Evolutionary conservation across 2,113 vertebrate species (phyloP).

Genomic region (Caretta caretta): DNA sequence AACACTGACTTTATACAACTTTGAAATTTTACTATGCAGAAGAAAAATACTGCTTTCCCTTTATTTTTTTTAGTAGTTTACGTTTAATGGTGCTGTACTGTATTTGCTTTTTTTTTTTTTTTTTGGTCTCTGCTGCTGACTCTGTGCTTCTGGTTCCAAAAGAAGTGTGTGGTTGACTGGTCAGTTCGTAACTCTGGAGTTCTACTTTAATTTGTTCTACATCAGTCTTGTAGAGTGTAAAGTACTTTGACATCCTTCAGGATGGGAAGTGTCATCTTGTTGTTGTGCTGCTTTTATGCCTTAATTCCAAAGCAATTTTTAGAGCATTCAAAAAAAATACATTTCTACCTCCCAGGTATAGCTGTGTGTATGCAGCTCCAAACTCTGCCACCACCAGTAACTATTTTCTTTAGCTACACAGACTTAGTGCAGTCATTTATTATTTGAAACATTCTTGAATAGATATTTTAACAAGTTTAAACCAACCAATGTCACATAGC

Average conservation of each 20-base stretch:
- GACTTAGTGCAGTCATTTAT: not conserved
- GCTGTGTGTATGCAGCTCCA: not conserved
- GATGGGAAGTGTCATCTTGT: not conserved
- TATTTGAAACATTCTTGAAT: not conserved
- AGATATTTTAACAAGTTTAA: conserved; percentile 36
- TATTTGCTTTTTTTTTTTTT: too few species aligned
- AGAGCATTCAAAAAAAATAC: not conserved
- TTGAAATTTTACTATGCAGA: too few species aligned
- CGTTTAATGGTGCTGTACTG: too few species aligned
- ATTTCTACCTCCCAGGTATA: not conserved
- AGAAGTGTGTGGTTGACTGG: not conserved
- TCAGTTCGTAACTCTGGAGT: not conserved
- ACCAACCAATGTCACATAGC: not conserved
- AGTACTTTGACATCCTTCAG: not conserved
- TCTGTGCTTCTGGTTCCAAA: too few species aligned
- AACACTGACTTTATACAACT: too few species aligned
- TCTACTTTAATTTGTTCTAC: not conserved
- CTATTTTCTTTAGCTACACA: not conserved
- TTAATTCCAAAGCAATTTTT: not conserved
- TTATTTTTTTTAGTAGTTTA: too few species aligned
- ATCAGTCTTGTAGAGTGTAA: not conserved
- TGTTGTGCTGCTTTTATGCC: not conserved
- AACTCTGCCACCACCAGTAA: not conserved
- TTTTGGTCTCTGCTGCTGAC: too few species aligned
- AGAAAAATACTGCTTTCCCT: too few species aligned